Evolutionary conservation across 2,888 invertebrate genomes (phyloP).

Genomic region (Matsumyia berberina): DNA sequence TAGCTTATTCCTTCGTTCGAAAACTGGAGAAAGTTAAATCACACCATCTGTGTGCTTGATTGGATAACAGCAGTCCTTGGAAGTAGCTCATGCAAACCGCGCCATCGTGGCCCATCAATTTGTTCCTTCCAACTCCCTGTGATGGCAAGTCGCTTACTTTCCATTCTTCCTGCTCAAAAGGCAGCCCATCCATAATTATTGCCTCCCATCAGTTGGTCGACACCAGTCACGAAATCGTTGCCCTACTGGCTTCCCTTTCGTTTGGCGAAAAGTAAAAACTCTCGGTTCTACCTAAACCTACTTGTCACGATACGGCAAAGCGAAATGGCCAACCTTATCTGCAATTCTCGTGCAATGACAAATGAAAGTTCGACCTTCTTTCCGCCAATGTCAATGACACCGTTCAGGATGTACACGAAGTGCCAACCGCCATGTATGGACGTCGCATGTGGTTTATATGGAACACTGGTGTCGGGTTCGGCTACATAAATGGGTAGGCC

Average conservation of each 20-base stretch:
- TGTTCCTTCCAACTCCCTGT: background rate
- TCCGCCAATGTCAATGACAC: slow-evolving; percentile 68
- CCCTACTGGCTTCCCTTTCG: slow-evolving; percentile 70
- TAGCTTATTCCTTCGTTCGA: background rate
- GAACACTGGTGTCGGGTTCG: slow-evolving; percentile 50
- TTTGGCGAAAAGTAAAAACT: slow-evolving; percentile 68
- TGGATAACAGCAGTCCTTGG: slow-evolving; percentile 35
- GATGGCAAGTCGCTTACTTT: background rate
- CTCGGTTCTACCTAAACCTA: slow-evolving; percentile 53
- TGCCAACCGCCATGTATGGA: slow-evolving; percentile 16
- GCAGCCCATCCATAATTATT: background rate
- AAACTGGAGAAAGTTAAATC: slow-evolving; percentile 27
- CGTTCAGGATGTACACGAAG: slow-evolving; percentile 60
- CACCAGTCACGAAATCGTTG: background rate
- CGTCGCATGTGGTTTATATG: slow-evolving; percentile 51
- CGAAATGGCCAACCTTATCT: slow-evolving; percentile 31
- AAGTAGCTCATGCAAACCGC: background rate
- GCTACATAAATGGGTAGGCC: slow-evolving; percentile 47
- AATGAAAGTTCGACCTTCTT: slow-evolving; percentile 75
- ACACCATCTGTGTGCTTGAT: background rate
- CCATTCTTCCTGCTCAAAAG: background rate
- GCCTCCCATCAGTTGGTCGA: background rate
- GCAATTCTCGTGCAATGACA: slow-evolving; percentile 52
- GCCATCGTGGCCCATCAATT: slow-evolving; percentile 12
- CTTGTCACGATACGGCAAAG: background rate